A percentile compares a stretch with the other conserved stretches of the same genome.
Conservation (phyloP, 2,113 vertebrate species). For the Myiopsitta monachus region DNA sequence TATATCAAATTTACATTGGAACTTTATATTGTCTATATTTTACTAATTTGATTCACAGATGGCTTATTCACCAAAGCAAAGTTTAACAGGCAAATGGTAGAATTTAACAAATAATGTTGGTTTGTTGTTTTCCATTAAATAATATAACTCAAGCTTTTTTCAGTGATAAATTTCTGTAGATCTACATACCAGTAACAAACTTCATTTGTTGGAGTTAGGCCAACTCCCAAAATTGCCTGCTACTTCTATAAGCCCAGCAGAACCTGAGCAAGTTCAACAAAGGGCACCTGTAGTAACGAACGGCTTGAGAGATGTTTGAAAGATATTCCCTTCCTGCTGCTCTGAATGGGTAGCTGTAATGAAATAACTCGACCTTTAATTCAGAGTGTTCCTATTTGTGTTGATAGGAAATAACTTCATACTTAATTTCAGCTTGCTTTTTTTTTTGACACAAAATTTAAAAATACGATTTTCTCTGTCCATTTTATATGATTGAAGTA, state of each 20-base stretch:
- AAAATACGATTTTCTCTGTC: neutral
- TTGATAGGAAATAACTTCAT: neutral
- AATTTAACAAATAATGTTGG: neutral
- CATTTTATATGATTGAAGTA: neutral
- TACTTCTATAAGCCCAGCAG: neutral
- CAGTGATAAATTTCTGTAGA: neutral
- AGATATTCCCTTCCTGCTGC: slow-evolving; percentile 19
- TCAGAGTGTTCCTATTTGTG: neutral
- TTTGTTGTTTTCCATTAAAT: neutral
- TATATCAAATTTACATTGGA: neutral
- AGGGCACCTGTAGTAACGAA: slow-evolving; percentile 33
- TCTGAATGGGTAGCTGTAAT: slow-evolving; percentile 10
- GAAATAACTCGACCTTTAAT: slow-evolving; percentile 48
- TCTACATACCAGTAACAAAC: neutral
- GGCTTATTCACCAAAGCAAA: neutral
- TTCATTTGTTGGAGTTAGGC: neutral
- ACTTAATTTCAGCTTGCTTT: neutral
- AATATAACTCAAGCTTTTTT: neutral
- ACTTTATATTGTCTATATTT: neutral
- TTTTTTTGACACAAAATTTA: neutral
- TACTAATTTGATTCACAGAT: neutral
- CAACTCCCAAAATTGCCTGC: neutral
- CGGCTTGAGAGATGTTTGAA: slow-evolving; percentile 30
- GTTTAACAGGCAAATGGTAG: neutral
- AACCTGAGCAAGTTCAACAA: slow-evolving; percentile 22